Evolutionary conservation across 2,797 vertebrate genomes (phyloP).

Genomic region (Champsocephalus esox): DNA sequence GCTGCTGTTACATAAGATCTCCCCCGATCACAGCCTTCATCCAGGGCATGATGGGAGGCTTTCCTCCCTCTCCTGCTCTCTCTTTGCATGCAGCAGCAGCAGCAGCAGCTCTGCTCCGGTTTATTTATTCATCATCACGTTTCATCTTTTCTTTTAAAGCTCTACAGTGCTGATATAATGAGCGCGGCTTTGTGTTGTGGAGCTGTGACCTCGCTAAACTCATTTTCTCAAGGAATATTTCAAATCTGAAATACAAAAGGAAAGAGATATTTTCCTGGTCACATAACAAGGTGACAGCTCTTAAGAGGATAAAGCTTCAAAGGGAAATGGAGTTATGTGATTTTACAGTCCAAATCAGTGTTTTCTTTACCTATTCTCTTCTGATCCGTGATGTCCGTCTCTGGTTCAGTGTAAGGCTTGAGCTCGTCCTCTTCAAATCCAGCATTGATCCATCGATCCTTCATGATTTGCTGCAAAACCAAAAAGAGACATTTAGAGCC

Average conservation of each 20-base stretch:
- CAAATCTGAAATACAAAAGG: not conserved
- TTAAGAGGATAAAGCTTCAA: not conserved
- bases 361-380: conserved; percentile 93
- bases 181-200: not conserved
- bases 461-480: conserved; percentile 96
- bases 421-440: conserved; percentile 97
- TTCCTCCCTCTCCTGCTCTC: not conserved
- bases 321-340: not conserved
- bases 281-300: not conserved
- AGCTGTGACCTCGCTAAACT: not conserved
- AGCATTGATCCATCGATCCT: conserved; percentile 98
- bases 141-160: conserved; percentile 53
- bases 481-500: not conserved
- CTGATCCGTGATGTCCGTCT: conserved; percentile 96
- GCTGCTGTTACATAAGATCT: conserved; percentile 67
- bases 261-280: not conserved
- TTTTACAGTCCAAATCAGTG: not conserved
- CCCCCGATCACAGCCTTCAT: conserved; percentile 37
- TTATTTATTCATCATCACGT: conserved; percentile 67
- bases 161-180: conserved; percentile 40
- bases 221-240: not conserved
- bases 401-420: conserved; percentile 96
- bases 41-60: conserved; percentile 38
- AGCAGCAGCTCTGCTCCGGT: conserved; percentile 19
- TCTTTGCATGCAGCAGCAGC: conserved; percentile 15